These are phyloP conservation scores for Forbesichthys agassizii DNA, from an alignment of 2,113 vertebrate genomes.

Conservation along the genomic window DNA sequence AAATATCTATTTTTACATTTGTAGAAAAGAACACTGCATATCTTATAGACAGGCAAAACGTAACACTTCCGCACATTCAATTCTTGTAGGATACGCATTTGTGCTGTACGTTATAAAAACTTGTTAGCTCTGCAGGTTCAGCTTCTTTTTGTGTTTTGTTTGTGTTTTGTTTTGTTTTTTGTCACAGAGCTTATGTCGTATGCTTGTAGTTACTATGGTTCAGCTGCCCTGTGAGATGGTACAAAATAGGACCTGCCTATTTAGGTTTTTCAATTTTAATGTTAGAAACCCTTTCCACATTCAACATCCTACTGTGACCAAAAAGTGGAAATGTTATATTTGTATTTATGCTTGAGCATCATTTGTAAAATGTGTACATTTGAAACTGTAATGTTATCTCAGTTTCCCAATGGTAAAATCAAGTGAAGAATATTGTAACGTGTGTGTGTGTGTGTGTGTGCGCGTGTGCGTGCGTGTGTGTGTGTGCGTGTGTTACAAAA, in stretches of 20 bases:
- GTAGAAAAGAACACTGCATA: not conserved
- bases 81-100: conserved; percentile 8
- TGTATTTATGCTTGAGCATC: conserved; percentile 4
- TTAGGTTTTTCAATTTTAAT: not conserved
- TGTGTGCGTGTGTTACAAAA: conserved; percentile 12
- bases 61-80: not conserved
- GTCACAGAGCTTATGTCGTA: conserved; percentile 33
- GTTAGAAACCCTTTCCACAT: conserved; percentile 9
- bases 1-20: not conserved
- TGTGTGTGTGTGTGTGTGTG: conserved; percentile 1
- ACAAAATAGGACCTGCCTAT: no score
- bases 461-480: conserved; percentile 1
- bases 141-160: no score
- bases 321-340: conserved; percentile 2
- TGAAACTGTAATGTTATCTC: conserved; percentile 3
- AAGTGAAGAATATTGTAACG: not conserved
- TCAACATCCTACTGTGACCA: conserved; percentile 22
- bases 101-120: conserved; percentile 24
- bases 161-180: conserved; percentile 19
- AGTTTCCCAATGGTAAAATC: not conserved
- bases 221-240: not conserved
- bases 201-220: not conserved
- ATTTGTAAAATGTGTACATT: conserved; percentile 8
- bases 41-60: conserved; percentile 16
- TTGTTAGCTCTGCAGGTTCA: conserved; percentile 15